Evolutionary conservation across 2,888 invertebrate genomes (phyloP).

Genomic region (Adelognathus sp.): DNA sequence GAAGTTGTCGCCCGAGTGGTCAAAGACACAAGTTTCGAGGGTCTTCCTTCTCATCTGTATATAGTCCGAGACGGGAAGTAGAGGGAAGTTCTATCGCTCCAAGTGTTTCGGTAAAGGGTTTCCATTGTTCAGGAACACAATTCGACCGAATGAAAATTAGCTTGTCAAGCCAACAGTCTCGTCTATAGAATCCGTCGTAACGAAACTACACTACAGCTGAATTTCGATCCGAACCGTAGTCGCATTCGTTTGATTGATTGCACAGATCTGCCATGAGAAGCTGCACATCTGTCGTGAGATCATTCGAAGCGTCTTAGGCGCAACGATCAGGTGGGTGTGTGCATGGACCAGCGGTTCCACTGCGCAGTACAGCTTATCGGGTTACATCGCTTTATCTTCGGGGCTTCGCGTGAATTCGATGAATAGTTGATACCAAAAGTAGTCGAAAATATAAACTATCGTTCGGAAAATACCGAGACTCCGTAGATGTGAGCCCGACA

Average conservation of each 20-base stretch:
- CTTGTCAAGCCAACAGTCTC: conserved; percentile 3
- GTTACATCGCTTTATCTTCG: neutral
- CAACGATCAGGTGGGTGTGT: neutral
- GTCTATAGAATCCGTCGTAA: conserved; percentile 11
- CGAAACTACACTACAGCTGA: neutral
- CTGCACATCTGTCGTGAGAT: conserved; percentile 40
- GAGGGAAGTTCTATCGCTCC: conserved; percentile 9
- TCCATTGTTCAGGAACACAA: neutral
- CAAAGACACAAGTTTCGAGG: conserved; percentile 59
- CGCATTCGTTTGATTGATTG: conserved; percentile 42
- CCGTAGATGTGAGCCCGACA: too few species aligned
- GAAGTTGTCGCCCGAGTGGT: conserved; percentile 57
- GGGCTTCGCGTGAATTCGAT: neutral
- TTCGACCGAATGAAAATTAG: conserved; percentile 24
- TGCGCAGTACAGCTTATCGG: neutral
- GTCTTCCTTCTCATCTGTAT: conserved; percentile 22
- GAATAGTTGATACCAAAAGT: neutral
- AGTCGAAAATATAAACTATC: too few species aligned
- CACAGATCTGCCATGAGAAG: conserved; percentile 39
- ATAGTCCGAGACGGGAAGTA: conserved; percentile 30
- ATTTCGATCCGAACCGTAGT: conserved; percentile 12
- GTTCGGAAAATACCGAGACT: too few species aligned
- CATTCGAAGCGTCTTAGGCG: conserved; percentile 13
- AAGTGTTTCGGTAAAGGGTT: neutral
- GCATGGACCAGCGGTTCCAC: neutral